These are phyloP conservation scores for Onthophagus taurus DNA, from an alignment of 1,140 invertebrate genomes.

Conservation along the genomic window DNA sequence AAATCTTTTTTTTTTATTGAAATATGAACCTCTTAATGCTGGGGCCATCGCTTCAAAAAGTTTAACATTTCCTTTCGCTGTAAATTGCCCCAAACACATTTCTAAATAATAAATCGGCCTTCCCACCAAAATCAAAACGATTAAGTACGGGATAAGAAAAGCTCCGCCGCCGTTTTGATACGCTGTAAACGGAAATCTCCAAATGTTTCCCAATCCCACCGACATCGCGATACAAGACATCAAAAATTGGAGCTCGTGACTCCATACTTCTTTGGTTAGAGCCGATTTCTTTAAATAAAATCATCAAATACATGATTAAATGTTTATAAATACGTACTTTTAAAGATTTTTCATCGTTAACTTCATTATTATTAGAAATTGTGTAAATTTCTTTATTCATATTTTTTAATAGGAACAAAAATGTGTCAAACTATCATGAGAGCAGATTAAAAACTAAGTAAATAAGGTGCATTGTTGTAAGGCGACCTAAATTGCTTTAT, in stretches of 20 bases:
- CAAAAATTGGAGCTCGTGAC: constrained; percentile 74
- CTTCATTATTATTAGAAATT: too few relatives aligned
- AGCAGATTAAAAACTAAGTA: too few relatives aligned
- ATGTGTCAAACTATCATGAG: too few relatives aligned
- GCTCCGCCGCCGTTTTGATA: constrained; percentile 78
- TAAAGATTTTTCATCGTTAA: too few relatives aligned
- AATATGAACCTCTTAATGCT: constrained; percentile 63
- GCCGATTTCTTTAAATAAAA: too few relatives aligned
- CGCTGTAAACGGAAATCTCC: constrained; percentile 79
- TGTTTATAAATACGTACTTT: too few relatives aligned
- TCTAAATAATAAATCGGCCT: constrained; percentile 88
- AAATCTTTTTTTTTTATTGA: too few relatives aligned
- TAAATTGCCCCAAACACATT: constrained; percentile 71
- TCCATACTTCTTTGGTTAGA: constrained; percentile 60
- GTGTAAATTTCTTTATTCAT: too few relatives aligned
- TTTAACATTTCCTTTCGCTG: constrained; percentile 60
- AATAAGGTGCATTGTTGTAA: too few relatives aligned
- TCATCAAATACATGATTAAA: too few relatives aligned
- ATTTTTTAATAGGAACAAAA: too few relatives aligned
- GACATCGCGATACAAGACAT: constrained; percentile 84
- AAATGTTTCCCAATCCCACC: constrained; percentile 82
- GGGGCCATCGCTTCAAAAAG: constrained; percentile 48
- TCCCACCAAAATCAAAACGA: constrained; percentile 73
- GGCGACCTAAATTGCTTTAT: too few relatives aligned
- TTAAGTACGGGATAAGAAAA: constrained; percentile 77